Evolutionary conservation across 1,140 invertebrate genomes (phyloP).

Genomic region (Cherax quadricarinatus): DNA sequence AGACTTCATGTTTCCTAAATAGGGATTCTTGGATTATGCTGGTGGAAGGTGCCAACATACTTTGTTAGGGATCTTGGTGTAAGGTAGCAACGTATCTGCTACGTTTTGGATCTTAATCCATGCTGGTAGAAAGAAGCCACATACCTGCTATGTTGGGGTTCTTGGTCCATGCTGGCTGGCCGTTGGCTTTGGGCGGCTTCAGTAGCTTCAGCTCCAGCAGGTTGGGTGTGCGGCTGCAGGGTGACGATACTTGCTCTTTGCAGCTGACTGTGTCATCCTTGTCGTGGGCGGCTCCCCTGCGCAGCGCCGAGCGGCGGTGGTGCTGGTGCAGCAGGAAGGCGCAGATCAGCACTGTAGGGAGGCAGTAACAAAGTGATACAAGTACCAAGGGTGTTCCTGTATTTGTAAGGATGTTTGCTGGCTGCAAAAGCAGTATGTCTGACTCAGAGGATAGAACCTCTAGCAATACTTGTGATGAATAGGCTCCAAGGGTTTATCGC

Average conservation of each 20-base stretch:
- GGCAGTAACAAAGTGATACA: not conserved
- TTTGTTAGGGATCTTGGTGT: too few relatives aligned
- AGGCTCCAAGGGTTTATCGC: too few relatives aligned
- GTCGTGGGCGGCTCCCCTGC: slow-evolving; percentile 1
- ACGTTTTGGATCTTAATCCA: slow-evolving; percentile 21
- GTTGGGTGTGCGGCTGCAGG: slow-evolving; percentile 37
- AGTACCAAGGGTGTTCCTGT: not conserved
- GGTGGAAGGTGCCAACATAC: too few relatives aligned
- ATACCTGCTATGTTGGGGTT: slow-evolving; percentile 2
- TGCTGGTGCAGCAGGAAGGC: slow-evolving; percentile 48
- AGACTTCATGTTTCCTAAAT: too few relatives aligned
- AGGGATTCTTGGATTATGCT: too few relatives aligned
- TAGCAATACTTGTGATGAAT: too few relatives aligned
- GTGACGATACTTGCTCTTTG: slow-evolving; percentile 16
- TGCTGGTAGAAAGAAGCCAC: not conserved
- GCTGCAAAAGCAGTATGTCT: too few relatives aligned
- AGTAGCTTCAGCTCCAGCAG: slow-evolving; percentile 18
- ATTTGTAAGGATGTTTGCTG: too few relatives aligned
- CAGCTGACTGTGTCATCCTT: slow-evolving; percentile 16
- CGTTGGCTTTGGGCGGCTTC: slow-evolving; percentile 26
- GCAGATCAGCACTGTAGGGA: slow-evolving; percentile 19
- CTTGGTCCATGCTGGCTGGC: slow-evolving; percentile 36
- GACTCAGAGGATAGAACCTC: too few relatives aligned
- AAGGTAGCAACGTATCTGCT: not conserved
- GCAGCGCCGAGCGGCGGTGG: slow-evolving; percentile 31